A percentile compares a stretch with the other conserved stretches of the same genome.
Conservation (phyloP, 2,113 vertebrate genomes). For the Dromaius novaehollandiae region DNA sequence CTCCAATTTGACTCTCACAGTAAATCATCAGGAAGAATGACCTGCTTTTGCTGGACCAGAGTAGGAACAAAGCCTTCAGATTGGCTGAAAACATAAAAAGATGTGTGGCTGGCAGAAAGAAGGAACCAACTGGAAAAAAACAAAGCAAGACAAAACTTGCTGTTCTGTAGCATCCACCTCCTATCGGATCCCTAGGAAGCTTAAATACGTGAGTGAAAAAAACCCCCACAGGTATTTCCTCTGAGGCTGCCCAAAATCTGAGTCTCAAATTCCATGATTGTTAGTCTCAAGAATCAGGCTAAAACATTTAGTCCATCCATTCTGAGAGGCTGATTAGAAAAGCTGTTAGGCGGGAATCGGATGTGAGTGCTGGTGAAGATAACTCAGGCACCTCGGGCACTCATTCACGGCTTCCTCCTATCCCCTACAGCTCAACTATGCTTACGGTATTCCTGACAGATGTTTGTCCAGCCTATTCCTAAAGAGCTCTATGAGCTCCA, state of each 20-base stretch:
- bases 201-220: background rate
- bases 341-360: background rate
- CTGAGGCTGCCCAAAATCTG: background rate
- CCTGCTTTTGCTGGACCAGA: background rate
- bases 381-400: background rate
- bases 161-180: background rate
- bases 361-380: background rate
- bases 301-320: background rate
- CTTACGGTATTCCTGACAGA: background rate
- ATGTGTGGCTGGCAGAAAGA: background rate
- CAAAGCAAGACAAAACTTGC: background rate
- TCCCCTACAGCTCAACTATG: background rate
- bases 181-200: background rate
- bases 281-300: background rate
- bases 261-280: background rate
- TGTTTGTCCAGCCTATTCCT: background rate
- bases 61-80: background rate
- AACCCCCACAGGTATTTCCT: background rate
- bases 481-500: background rate
- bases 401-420: background rate
- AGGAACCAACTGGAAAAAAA: rapidly evolving
- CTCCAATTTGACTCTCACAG: background rate
- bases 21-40: background rate
- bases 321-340: background rate
- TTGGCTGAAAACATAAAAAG: background rate